Base-by-base conservation (phyloP, 2,888 invertebrate genomes). In the Aquatica leii region DNA sequence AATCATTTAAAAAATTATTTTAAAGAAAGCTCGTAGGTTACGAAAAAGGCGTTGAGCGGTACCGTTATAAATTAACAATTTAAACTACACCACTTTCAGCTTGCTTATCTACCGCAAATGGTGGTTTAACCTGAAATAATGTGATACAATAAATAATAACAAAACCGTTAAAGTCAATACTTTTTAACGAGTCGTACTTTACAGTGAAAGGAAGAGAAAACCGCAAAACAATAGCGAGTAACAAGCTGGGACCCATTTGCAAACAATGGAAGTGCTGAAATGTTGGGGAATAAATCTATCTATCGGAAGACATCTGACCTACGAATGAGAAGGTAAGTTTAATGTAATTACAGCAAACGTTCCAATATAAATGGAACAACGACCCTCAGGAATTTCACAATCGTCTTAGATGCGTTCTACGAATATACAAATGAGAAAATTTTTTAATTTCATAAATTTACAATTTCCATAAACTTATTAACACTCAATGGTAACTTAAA, bases 241-340 rank as follows among this genome's bases (percentile, higher is more conserved):
- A 79, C 78, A 77, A 79, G 78, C 75, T 67, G 68, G 69, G 69
- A 6, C 72, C 74, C 76, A 80, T 80, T 80, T 80, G 79, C 80
- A 80, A 77, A 80, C 80, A 80, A 80, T 80, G 78, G 78, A 73
- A 73, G 74, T 73, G 73, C 73, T 70, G 72, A 71, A 73, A 72
- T 73, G 74, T 70, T 71, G 65, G 59, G 52, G 66, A 69, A 73
- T 73, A 73, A 73, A 73, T 73, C 71, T 71, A 71, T 71, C 68
- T 70, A 69, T 70, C 67, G 67, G 66, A 68, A 66, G 69, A 70
- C 69, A 67, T 70, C 68, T 69, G 69, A 69, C 64, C 69, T 66
- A 67, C 54, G 68, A 63, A 66, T 60, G 66, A 55, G 62, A 63
- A 51, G 61, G 50, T 56, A n/a, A 35, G 50, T 55, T 55, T 43